phyloP scores from a whole-genome alignment of 2,888 invertebrate species.

The Coronaproctus castanopsis region DNA sequence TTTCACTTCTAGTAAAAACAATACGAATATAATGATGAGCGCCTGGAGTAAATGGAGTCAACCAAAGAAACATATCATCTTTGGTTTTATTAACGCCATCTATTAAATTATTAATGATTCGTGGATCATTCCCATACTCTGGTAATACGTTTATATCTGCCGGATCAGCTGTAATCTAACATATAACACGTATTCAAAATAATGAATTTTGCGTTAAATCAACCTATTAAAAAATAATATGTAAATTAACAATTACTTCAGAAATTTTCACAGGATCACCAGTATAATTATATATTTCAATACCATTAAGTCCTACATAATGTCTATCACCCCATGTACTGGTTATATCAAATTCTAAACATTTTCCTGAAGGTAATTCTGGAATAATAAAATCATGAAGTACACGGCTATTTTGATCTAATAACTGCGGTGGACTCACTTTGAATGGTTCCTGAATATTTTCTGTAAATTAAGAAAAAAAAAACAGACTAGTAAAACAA shows the following conservation, averaged over 20 bases:
- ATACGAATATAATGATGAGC: constrained; percentile 39
- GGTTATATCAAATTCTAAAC: constrained; percentile 43
- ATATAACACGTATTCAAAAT: neutral
- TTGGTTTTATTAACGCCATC: constrained; percentile 52
- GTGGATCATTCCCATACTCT: constrained; percentile 41
- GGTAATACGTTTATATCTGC: constrained; percentile 42
- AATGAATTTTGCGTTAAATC: neutral
- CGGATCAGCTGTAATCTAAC: constrained; percentile 35
- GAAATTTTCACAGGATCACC: constrained; percentile 38
- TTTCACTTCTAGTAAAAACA: constrained; percentile 32
- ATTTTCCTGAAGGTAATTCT: constrained; percentile 47
- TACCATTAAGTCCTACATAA: constrained; percentile 55
- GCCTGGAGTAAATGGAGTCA: constrained; percentile 40
- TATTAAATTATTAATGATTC: constrained; percentile 39
- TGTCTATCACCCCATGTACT: constrained; percentile 63
- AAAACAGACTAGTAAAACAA: too few species aligned
- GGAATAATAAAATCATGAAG: constrained; percentile 45
- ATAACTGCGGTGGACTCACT: too few species aligned
- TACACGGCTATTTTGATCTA: neutral
- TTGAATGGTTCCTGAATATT: too few species aligned
- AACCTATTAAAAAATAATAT: neutral
- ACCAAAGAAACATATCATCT: constrained; percentile 60
- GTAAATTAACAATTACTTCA: constrained; percentile 32
- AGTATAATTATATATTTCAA: constrained; percentile 46
- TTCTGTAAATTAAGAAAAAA: too few species aligned